phyloP scores from a whole-genome alignment of 2,888 invertebrate genomes.

The Troides helena region DNA sequence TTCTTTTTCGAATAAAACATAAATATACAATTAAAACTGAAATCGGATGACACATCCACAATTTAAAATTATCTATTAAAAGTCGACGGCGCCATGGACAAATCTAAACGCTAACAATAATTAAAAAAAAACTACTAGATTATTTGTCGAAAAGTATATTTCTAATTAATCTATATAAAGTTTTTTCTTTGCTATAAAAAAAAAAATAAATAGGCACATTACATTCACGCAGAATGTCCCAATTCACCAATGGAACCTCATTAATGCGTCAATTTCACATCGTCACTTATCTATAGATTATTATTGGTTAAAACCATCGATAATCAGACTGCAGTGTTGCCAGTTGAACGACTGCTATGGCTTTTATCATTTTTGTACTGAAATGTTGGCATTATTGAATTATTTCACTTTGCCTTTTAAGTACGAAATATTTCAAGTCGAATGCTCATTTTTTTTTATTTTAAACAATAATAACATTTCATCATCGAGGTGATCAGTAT shows the following conservation, averaged over 20 bases:
- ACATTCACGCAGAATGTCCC: slow-evolving; percentile 66
- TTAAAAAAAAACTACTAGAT: slow-evolving; percentile 51
- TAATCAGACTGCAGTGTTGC: slow-evolving; percentile 70
- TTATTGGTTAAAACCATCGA: slow-evolving; percentile 53
- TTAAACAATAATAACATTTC: slow-evolving; percentile 1
- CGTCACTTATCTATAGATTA: slow-evolving; percentile 52
- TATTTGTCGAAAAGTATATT: slow-evolving; percentile 62
- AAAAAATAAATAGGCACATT: slow-evolving; percentile 76
- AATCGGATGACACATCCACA: slow-evolving; percentile 43
- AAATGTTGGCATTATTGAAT: slow-evolving; percentile 38
- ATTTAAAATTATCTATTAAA: slow-evolving; percentile 39
- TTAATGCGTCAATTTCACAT: slow-evolving; percentile 58
- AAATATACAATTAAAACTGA: slow-evolving; percentile 67
- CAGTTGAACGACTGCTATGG: slow-evolving; percentile 58
- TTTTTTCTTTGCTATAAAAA: slow-evolving; percentile 59
- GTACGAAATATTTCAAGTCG: slow-evolving; percentile 17
- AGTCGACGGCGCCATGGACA: slow-evolving; percentile 48
- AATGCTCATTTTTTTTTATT: background rate
- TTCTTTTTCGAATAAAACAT: slow-evolving; percentile 53
- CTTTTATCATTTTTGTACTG: slow-evolving; percentile 70
- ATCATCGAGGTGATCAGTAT: slow-evolving; percentile 34
- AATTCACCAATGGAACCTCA: slow-evolving; percentile 46
- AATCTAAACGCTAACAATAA: slow-evolving; percentile 44
- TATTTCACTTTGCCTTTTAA: slow-evolving; percentile 24
- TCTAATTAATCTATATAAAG: slow-evolving; percentile 62